phyloP scores from a whole-genome alignment of 2,113 vertebrate genomes.

The Phrynocephalus versicolor region DNA sequence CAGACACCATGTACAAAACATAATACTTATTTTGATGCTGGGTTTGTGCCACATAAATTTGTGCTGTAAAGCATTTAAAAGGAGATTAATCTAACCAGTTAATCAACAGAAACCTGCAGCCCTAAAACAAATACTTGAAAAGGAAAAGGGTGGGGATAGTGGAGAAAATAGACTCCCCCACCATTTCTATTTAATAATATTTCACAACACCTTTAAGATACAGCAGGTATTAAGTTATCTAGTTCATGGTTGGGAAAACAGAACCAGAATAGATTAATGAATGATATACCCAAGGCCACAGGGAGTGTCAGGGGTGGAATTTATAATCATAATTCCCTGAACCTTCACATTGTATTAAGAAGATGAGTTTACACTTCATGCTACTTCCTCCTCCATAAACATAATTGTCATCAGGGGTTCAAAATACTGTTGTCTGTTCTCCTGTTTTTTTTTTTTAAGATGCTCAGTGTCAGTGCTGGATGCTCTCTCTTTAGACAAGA shows the following conservation, averaged over 20 bases:
- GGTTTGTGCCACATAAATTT: not conserved
- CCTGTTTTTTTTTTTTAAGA: not conserved
- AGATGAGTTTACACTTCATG: not conserved
- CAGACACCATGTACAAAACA: not conserved
- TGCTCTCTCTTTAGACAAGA: not conserved
- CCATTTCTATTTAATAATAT: not conserved
- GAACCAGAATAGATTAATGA: slow-evolving; percentile 23
- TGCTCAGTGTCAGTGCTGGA: not conserved
- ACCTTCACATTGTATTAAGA: slow-evolving; percentile 3
- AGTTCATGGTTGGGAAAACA: slow-evolving; percentile 10
- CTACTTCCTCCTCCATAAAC: not conserved
- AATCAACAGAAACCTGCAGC: not conserved
- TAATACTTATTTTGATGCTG: not conserved
- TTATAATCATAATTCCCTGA: not conserved
- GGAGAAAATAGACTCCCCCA: not conserved
- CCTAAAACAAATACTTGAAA: not conserved
- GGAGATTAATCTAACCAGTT: not conserved
- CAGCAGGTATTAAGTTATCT: slow-evolving; percentile 2
- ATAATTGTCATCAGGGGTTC: not conserved
- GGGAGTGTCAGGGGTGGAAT: not conserved
- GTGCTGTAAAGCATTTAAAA: not conserved
- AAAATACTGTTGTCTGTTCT: not conserved
- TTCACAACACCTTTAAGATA: not conserved
- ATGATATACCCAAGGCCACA: not conserved
- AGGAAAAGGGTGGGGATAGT: not conserved